phyloP scores from a whole-genome alignment of 2,113 vertebrate species.

The Centropristis striata region DNA sequence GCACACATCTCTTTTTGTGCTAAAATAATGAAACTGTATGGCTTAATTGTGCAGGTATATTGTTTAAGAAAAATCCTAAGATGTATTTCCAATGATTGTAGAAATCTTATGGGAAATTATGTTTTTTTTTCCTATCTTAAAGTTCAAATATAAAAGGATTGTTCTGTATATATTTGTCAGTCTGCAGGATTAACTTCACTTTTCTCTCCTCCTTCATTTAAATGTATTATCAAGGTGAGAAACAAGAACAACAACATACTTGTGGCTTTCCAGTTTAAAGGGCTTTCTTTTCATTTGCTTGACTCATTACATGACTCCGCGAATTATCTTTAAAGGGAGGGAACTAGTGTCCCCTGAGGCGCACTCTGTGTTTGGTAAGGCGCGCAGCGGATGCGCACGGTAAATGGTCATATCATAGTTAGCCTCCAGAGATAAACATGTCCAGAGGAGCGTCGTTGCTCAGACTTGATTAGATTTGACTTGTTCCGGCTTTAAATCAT shows the following conservation, averaged over 20 bases:
- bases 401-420: slow-evolving; percentile 35
- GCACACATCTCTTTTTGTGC: slow-evolving; percentile 4
- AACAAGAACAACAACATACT: too few species aligned
- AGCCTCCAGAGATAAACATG: slow-evolving; percentile 34
- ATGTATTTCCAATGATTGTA: not conserved
- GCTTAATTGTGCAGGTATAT: not conserved
- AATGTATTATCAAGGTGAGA: not conserved
- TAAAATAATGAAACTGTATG: not conserved
- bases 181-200: not conserved
- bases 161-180: not conserved
- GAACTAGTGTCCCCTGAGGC: slow-evolving; percentile 40
- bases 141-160: not conserved
- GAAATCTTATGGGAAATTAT: not conserved
- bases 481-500: not conserved
- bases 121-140: not conserved
- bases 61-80: not conserved
- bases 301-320: slow-evolving; percentile 8
- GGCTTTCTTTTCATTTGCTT: slow-evolving; percentile 15
- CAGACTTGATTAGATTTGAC: not conserved
- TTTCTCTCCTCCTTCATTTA: not conserved
- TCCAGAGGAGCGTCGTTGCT: not conserved
- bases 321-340: slow-evolving; percentile 60
- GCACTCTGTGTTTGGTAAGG: slow-evolving; percentile 18
- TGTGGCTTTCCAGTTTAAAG: not conserved
- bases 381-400: slow-evolving; percentile 38